These are phyloP conservation scores for Drosophila cognata DNA, from an alignment of 2,888 invertebrate genomes.

Conservation along the genomic window DNA sequence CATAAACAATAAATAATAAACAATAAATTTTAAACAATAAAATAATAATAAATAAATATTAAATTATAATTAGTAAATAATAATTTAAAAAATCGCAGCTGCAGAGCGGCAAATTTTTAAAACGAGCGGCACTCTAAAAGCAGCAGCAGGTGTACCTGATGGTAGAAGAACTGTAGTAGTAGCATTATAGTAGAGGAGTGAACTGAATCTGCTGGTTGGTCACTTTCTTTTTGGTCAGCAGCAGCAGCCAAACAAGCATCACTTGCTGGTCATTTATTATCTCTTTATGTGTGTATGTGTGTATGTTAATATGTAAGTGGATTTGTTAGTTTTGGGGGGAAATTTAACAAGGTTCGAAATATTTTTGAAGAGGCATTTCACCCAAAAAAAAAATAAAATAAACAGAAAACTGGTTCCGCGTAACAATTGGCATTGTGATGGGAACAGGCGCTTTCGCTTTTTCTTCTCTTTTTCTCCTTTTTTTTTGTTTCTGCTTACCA, in stretches of 20 bases:
- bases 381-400: not conserved
- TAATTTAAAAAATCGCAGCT: not conserved
- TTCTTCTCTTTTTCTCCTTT: not conserved
- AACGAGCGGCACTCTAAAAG: not conserved
- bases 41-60: not conserved
- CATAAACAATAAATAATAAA: not conserved
- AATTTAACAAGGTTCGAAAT: slow-evolving; percentile 24
- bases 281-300: not conserved
- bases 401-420: slow-evolving; percentile 11
- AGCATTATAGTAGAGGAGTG: not conserved
- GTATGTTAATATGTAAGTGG: not conserved
- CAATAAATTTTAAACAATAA: not conserved
- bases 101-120: not conserved
- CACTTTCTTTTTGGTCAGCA: not conserved
- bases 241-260: not conserved
- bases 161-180: not conserved
- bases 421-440: slow-evolving; percentile 15
- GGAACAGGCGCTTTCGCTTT: slow-evolving; percentile 29
- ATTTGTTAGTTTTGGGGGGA: slow-evolving; percentile 1
- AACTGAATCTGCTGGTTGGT: not conserved
- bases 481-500: not conserved
- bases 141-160: not conserved
- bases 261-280: slow-evolving; percentile 1
- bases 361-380: slow-evolving; percentile 10
- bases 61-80: not conserved